Base-by-base conservation (phyloP, 35 echinoderm and acorn worm species). In the Diadema setosum region DNA sequence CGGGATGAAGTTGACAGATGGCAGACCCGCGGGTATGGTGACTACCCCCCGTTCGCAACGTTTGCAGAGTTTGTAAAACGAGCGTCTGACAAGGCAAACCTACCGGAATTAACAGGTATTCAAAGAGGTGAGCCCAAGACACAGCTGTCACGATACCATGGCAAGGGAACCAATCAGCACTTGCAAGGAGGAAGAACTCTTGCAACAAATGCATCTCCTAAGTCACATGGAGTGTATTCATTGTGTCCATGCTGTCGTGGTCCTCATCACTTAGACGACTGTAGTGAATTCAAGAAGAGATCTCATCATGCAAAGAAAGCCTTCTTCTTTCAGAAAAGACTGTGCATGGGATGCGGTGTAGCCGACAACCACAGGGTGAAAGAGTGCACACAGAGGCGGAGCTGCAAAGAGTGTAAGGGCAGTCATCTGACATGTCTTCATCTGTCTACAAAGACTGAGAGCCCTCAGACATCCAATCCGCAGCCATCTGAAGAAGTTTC, bases 351-450 rank as follows among this genome's bases (percentile, higher is more conserved):
- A 21, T 87, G 84, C 21, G 84, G 35, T 15, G 18, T n/a, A 21
- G 20, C 18, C 32, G 41, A 35, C 45, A 23, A 69, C 16, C 61
- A 44, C 15, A 37, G 40, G 31, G 21, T 17, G 11, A 39, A 21
- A 44, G 59, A 87, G 14, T 44, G 64, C 35, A 73, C 23, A 30
- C 3, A n/a, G 14, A 74, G 45, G 27, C 15, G 39, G 3, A 42
- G 46, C 20, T 87, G 85, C 11, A 49, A 76, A 26, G 45, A 32
- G 12, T 87, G 65, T 50, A 42, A 86, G 15, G 41, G 65, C 33
- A 58, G 57, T 12, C 90, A 91, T 70, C 89, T 80, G 42, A 91
- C 59, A 12, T 45, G 86, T 41, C 42, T 86, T 29, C 84, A 69
- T 45, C 36, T 29, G 33, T 42, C 21, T 23, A 36, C 15, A 80